Percentiles rank a stretch among this genome's conserved stretches.
phyloP scores from a whole-genome alignment of 2,888 invertebrate genomes.

The Watsonalla binaria region DNA sequence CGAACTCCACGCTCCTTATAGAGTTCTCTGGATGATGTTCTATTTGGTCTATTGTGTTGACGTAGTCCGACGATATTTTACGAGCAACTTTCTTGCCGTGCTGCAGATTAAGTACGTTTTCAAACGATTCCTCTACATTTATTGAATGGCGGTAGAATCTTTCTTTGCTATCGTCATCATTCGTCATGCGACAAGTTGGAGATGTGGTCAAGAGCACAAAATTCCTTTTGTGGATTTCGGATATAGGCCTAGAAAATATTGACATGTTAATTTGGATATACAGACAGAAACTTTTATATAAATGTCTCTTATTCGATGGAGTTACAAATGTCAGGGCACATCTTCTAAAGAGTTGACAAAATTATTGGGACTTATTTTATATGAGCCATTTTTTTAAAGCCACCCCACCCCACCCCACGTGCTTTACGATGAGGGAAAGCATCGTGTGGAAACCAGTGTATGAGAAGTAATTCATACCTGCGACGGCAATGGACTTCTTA shows the following conservation, averaged over 20 bases:
- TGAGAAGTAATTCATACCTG: no score
- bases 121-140: constrained; percentile 27
- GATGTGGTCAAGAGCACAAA: constrained; percentile 36
- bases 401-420: no score
- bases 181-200: constrained; percentile 21
- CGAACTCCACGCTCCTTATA: constrained; percentile 49
- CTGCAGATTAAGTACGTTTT: constrained; percentile 45
- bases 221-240: constrained; percentile 26
- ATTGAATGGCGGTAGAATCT: constrained; percentile 27
- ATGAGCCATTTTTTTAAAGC: no score
- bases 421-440: no score
- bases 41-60: constrained; percentile 49
- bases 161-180: constrained; percentile 27
- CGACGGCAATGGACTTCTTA: no score
- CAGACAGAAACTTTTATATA: neutral
- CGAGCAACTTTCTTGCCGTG: constrained; percentile 44
- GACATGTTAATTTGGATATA: neutral
- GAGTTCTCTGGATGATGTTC: constrained; percentile 37
- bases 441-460: no score
- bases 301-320: neutral
- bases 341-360: no score
- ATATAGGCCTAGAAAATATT: constrained; percentile 29
- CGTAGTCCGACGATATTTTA: constrained; percentile 62
- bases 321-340: no score
- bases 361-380: no score